Percentiles rank a stretch among this genome's conserved stretches.
phyloP scores from a whole-genome alignment of 1,140 invertebrate genomes.

The Heliconius congener region DNA sequence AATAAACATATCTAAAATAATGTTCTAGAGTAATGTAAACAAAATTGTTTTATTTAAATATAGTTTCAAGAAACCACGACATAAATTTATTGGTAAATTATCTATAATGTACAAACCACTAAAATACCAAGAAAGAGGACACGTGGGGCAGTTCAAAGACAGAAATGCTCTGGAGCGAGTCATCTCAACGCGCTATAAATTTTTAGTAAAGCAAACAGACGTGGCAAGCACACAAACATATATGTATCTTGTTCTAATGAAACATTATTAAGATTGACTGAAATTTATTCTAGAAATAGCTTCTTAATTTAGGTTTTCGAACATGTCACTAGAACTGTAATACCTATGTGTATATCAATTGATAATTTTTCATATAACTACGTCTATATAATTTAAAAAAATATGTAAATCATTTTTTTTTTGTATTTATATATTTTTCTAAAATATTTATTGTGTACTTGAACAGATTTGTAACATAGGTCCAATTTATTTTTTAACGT shows the following conservation, averaged over 20 bases:
- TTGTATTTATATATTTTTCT: too few relatives aligned
- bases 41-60: constrained; percentile 14
- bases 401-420: too few relatives aligned
- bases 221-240: constrained; percentile 58
- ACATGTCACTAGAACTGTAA: not conserved
- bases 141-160: constrained; percentile 47
- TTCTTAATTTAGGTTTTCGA: not conserved
- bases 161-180: constrained; percentile 43
- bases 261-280: not conserved
- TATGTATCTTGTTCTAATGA: constrained; percentile 38
- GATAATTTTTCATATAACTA: not conserved
- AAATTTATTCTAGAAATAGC: constrained; percentile 3
- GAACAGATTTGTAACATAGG: too few relatives aligned
- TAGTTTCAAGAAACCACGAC: constrained; percentile 15
- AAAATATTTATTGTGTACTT: too few relatives aligned
- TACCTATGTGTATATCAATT: not conserved
- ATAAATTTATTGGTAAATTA: constrained; percentile 22
- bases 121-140: constrained; percentile 40
- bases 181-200: constrained; percentile 62
- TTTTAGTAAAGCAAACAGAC: constrained; percentile 72
- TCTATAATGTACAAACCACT: constrained; percentile 26
- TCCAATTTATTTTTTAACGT: too few relatives aligned
- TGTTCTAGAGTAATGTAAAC: not conserved
- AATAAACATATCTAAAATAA: not conserved
- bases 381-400: too few relatives aligned